phyloP scores from a whole-genome alignment of 1,140 invertebrate genomes.

The Plodia interpunctella region DNA sequence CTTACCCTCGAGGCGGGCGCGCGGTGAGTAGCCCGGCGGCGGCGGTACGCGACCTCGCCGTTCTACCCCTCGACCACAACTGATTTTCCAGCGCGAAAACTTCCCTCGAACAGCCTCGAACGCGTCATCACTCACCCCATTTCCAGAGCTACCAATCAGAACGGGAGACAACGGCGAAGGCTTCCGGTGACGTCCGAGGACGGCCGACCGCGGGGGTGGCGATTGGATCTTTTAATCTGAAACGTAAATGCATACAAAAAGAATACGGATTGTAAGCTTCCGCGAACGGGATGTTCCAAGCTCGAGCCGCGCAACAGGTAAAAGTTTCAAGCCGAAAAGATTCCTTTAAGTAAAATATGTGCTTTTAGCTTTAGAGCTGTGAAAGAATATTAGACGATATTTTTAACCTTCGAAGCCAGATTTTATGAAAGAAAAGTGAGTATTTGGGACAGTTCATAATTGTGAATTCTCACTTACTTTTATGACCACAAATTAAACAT shows the following conservation, averaged over 20 bases:
- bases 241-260: conserved; percentile 74
- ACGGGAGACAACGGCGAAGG: conserved; percentile 33
- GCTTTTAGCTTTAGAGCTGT: not conserved
- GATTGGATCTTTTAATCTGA: conserved; percentile 75
- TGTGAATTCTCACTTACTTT: not conserved
- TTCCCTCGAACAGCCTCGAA: conserved; percentile 67
- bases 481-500: too few relatives aligned
- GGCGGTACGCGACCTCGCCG: conserved; percentile 37
- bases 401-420: too few relatives aligned
- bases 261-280: conserved; percentile 62
- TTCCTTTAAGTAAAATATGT: not conserved
- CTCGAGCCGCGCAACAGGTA: conserved; percentile 60
- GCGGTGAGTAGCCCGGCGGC: conserved; percentile 22
- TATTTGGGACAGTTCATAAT: not conserved
- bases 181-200: conserved; percentile 44
- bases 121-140: conserved; percentile 71
- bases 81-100: conserved; percentile 72
- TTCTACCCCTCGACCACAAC: conserved; percentile 61
- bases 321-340: conserved; percentile 29
- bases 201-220: conserved; percentile 56
- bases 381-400: too few relatives aligned
- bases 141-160: conserved; percentile 50
- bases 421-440: too few relatives aligned
- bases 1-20: conserved; percentile 61
- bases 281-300: conserved; percentile 50